Evolutionary conservation across 2,113 vertebrate genomes (phyloP).

Genomic region (Calonectris borealis): DNA sequence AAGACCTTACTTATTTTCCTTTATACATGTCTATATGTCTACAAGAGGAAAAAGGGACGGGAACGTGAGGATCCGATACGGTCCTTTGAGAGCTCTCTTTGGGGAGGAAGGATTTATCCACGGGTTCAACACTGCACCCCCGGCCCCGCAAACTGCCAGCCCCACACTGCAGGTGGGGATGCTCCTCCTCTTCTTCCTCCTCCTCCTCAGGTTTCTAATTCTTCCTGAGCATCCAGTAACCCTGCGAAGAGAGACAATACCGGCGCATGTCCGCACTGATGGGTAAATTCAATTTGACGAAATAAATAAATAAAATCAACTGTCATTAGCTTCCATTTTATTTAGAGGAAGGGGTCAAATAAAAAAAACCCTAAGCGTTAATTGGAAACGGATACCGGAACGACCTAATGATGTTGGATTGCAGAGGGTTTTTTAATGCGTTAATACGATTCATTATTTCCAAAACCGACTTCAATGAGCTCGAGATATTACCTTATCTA

Average conservation of each 20-base stretch:
- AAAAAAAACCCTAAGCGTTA: slow-evolving; percentile 72
- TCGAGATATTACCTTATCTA: slow-evolving; percentile 77
- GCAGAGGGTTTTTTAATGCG: slow-evolving; percentile 78
- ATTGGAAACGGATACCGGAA: slow-evolving; percentile 82
- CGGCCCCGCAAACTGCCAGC: not conserved
- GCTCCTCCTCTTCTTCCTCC: not conserved
- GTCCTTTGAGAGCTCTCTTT: not conserved
- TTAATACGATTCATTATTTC: slow-evolving; percentile 86
- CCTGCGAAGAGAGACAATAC: not conserved
- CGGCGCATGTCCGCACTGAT: slow-evolving; percentile 9
- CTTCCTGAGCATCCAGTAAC: not conserved
- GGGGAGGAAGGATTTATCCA: not conserved
- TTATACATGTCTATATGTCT: not conserved
- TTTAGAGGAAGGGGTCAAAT: slow-evolving; percentile 80
- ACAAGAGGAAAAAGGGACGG: rapidly evolving
- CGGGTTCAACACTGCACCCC: not conserved
- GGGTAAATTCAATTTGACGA: slow-evolving; percentile 81
- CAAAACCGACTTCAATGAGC: slow-evolving; percentile 76
- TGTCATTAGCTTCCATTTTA: slow-evolving; percentile 85
- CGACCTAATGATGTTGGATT: slow-evolving; percentile 80
- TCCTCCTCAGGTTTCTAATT: not conserved
- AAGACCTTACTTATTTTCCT: not conserved
- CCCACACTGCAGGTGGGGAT: not conserved
- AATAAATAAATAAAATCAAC: slow-evolving; percentile 91
- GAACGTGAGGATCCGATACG: rapidly evolving